A percentile compares a stretch with the other conserved stretches of the same genome.
Conservation (phyloP, 2,888 invertebrate genomes). For the Craniophora ligustri region DNA sequence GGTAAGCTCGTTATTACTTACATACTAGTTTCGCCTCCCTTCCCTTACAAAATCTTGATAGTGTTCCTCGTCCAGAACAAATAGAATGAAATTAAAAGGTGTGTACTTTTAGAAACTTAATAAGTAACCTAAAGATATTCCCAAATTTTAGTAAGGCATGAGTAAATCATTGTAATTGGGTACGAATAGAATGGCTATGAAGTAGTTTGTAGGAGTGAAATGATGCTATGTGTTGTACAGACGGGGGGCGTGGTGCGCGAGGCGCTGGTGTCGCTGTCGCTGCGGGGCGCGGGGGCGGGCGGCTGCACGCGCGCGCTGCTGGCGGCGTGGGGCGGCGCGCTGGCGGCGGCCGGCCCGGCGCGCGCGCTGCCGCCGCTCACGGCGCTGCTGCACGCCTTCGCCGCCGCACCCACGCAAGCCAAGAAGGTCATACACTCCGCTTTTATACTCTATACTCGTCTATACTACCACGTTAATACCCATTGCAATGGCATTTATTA, state of each 20-base stretch:
- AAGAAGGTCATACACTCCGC: conserved; percentile 70
- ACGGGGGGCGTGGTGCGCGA: conserved; percentile 89
- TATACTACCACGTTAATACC: no score
- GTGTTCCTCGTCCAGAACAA: no score
- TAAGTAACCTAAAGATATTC: no score
- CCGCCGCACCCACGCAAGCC: conserved; percentile 74
- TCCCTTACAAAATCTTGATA: no score
- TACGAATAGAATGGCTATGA: no score
- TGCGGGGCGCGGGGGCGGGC: conserved; percentile 60
- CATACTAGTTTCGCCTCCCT: no score
- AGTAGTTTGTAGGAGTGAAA: not conserved
- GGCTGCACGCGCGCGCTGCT: conserved; percentile 67
- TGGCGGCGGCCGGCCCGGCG: conserved; percentile 66
- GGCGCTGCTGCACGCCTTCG: conserved; percentile 77
- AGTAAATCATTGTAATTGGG: no score
- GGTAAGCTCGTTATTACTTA: conserved; percentile 67
- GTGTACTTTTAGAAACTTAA: no score
- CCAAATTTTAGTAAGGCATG: no score
- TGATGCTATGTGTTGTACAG: conserved; percentile 70
- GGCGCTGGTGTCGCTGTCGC: conserved; percentile 76
- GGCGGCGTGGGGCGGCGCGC: conserved; percentile 72
- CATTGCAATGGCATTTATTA: no score
- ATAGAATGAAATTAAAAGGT: no score
- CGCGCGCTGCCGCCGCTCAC: conserved; percentile 79
- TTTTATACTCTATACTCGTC: no score